Percentiles rank a stretch among this genome's conserved stretches.
phyloP scores from a whole-genome alignment of 2,113 vertebrate genomes.

The Hucho hucho region DNA sequence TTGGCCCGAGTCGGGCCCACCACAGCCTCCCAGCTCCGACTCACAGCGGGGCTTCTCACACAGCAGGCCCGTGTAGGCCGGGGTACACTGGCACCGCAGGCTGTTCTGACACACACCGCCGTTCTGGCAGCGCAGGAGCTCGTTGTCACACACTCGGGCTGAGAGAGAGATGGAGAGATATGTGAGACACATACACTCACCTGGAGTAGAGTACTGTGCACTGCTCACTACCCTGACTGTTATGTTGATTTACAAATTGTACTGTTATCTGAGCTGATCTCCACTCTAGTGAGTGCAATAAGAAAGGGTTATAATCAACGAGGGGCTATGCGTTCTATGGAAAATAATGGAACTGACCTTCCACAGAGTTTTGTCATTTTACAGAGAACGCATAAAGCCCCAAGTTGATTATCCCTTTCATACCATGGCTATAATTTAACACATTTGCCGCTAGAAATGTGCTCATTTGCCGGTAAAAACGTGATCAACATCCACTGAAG shows the following conservation, averaged over 20 bases:
- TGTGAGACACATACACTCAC: constrained; percentile 24
- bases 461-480: too few relatives aligned
- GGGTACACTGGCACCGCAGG: constrained; percentile 84
- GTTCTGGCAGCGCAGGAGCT: constrained; percentile 94
- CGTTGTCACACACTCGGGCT: constrained; percentile 96
- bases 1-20: constrained; percentile 65
- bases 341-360: too few relatives aligned
- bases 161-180: constrained; percentile 51
- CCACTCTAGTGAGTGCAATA: neutral
- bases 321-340: too few relatives aligned
- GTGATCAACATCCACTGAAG: too few relatives aligned
- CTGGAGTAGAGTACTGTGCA: neutral
- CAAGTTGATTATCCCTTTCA: too few relatives aligned
- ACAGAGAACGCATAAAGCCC: too few relatives aligned
- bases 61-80: constrained; percentile 83
- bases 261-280: neutral
- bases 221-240: too few relatives aligned
- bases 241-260: neutral
- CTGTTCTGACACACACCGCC: constrained; percentile 91
- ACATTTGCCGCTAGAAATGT: neutral
- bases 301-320: neutral
- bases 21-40: constrained; percentile 80
- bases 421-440: neutral
- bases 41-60: constrained; percentile 88
- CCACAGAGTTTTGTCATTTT: too few relatives aligned